Evolutionary conservation across 2,113 vertebrate species (phyloP).

Genomic region (Mobula hypostoma): DNA sequence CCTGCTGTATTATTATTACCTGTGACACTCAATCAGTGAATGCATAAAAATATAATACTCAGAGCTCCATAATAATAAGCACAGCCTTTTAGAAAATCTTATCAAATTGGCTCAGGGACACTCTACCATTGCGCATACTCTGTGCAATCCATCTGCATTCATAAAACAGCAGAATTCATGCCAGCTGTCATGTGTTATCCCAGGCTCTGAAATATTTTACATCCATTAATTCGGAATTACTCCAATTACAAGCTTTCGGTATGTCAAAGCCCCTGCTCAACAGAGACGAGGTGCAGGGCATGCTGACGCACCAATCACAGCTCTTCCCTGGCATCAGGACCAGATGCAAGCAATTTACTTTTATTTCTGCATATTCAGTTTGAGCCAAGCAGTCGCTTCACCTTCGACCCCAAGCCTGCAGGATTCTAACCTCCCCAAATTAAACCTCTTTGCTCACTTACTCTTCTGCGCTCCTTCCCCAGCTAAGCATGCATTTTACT

Average conservation of each 20-base stretch:
- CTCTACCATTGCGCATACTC: not conserved
- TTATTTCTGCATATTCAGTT: conserved; percentile 99
- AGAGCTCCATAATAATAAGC: conserved; percentile 7
- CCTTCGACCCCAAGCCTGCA: conserved; percentile 92
- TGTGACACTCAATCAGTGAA: not conserved
- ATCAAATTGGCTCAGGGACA: conserved; percentile 24
- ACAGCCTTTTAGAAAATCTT: conserved; percentile 24
- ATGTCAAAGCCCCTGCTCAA: conserved; percentile 75
- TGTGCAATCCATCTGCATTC: conserved; percentile 58
- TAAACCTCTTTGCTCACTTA: conserved; percentile 99
- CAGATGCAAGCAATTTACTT: conserved; percentile 99
- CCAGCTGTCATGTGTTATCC: conserved; percentile 59
- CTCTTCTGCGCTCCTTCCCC: conserved; percentile 88
- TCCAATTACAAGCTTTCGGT: conserved; percentile 94
- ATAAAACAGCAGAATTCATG: conserved; percentile 58
- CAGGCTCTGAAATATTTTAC: conserved; percentile 62
- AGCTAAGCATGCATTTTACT: conserved; percentile 90
- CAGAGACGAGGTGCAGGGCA: conserved; percentile 83
- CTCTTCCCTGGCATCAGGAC: conserved; percentile 81
- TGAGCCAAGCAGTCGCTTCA: conserved; percentile 88
- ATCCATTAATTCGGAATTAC: conserved; percentile 98
- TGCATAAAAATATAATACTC: not conserved
- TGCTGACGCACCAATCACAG: conserved; percentile 91
- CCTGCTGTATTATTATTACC: not conserved
- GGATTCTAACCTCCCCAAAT: conserved; percentile 99